Evolutionary conservation across 2,888 invertebrate species (phyloP).

Genomic region (Aphodius granarius): DNA sequence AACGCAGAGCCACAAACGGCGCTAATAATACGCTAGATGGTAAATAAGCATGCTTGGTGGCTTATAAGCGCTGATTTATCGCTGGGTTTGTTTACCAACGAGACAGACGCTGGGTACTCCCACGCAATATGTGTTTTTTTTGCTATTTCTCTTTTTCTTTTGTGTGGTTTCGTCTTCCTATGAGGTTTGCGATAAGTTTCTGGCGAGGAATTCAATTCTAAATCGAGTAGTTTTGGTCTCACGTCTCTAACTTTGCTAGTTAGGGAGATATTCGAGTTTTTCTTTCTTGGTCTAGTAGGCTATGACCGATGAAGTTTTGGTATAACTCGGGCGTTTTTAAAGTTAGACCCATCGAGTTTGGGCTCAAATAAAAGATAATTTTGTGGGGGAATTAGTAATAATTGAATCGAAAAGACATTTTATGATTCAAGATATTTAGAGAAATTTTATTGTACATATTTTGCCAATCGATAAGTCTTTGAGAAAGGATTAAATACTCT

Average conservation of each 20-base stretch:
- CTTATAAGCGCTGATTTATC: conserved; percentile 8
- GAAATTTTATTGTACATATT: too few species aligned
- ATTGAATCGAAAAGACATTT: background rate
- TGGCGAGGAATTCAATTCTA: background rate
- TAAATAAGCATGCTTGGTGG: conserved; percentile 10
- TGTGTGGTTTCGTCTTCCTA: too few species aligned
- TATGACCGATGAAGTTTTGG: background rate
- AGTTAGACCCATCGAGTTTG: background rate
- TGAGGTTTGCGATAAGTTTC: too few species aligned
- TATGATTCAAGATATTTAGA: too few species aligned
- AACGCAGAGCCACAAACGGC: background rate
- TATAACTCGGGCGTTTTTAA: background rate
- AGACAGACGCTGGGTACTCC: background rate
- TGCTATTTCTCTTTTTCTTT: background rate
- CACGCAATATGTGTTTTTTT: background rate
- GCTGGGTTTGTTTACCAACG: background rate
- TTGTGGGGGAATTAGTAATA: background rate
- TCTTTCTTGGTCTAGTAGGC: background rate
- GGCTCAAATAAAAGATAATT: background rate
- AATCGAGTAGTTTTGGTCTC: background rate
- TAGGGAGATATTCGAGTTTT: background rate
- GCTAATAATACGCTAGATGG: conserved; percentile 6
- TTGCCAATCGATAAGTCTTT: background rate
- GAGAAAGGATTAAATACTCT: background rate
- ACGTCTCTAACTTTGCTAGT: background rate